Evolutionary conservation across 2,888 invertebrate genomes (phyloP).

Genomic region (Torymus texanus): DNA sequence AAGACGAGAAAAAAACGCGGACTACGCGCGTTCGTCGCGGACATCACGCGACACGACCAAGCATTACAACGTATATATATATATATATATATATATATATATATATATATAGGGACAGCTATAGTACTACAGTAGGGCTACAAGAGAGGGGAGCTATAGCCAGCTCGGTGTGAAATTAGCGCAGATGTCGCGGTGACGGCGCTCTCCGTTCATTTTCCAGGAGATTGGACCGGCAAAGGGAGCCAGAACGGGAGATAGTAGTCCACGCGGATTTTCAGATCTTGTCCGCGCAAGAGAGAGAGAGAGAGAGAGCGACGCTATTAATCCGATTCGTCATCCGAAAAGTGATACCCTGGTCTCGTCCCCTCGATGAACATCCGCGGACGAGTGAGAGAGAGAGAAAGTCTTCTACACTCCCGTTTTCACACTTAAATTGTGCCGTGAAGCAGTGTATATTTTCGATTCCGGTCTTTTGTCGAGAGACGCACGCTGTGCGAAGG

Average conservation of each 20-base stretch:
- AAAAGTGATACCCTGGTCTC: slow-evolving; percentile 56
- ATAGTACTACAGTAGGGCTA: background rate
- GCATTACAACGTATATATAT: background rate
- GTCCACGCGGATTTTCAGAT: slow-evolving; percentile 64
- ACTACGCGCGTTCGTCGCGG: too few species aligned
- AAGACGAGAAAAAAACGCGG: too few species aligned
- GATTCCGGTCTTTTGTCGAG: slow-evolving; percentile 17
- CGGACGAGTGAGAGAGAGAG: background rate
- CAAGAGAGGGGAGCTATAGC: slow-evolving; percentile 5
- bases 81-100: too few species aligned
- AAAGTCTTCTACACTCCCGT: slow-evolving; percentile 29
- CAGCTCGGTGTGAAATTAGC: slow-evolving; percentile 74
- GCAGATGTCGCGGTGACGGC: slow-evolving; percentile 74
- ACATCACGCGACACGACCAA: too few species aligned
- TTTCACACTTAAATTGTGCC: slow-evolving; percentile 49
- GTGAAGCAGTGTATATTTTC: slow-evolving; percentile 17
- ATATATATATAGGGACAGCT: background rate
- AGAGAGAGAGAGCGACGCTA: slow-evolving; percentile 46
- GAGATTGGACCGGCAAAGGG: slow-evolving; percentile 72
- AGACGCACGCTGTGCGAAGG: background rate
- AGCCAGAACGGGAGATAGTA: slow-evolving; percentile 43
- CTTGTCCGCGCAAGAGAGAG: slow-evolving; percentile 39
- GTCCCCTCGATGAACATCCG: slow-evolving; percentile 42
- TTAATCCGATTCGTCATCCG: slow-evolving; percentile 63
- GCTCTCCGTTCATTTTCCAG: slow-evolving; percentile 74